Evolutionary conservation across 37 sponge, comb jelly and placozoan species (phyloP).

Genomic region (Tethya wilhelma): DNA sequence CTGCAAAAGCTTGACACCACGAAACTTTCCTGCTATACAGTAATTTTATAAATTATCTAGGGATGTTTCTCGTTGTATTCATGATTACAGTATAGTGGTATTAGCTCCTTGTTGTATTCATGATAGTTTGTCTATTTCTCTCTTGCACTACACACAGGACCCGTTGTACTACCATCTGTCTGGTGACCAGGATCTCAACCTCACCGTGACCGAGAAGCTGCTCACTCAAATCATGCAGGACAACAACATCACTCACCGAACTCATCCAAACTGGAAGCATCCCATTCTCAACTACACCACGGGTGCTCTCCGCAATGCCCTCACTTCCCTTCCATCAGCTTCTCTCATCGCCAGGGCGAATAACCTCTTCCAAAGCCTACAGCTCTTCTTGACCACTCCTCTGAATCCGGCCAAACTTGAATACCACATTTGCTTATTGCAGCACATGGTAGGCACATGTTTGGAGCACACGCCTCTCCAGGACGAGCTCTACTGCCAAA

Average conservation of each 20-base stretch:
- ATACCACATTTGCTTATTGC: conserved; percentile 54
- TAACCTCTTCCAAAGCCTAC: conserved; percentile 42
- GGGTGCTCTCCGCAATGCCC: conserved; percentile 21
- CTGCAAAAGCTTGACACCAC: no score
- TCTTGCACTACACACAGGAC: conserved; percentile 19
- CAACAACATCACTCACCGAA: not conserved
- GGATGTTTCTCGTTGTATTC: no score
- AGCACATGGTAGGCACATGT: conserved; percentile 46
- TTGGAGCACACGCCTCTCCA: conserved; percentile 40
- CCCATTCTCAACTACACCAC: conserved; percentile 37
- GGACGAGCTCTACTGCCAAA: conserved; percentile 81
- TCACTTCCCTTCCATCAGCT: conserved; percentile 56
- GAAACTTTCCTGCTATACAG: no score
- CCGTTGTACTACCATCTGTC: conserved; percentile 49
- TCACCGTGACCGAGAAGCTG: conserved; percentile 37
- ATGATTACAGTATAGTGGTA: no score
- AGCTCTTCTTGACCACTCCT: conserved; percentile 38
- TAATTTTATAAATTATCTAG: no score
- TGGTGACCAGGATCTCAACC: conserved; percentile 30
- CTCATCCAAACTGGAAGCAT: conserved; percentile 38
- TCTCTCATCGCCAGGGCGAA: conserved; percentile 32
- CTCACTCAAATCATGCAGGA: conserved; percentile 36
- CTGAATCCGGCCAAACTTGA: conserved; percentile 23
- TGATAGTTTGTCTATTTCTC: not conserved
- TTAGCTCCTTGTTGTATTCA: no score